Conservation (phyloP, 2,113 vertebrate species). For the Numida meleagris region DNA sequence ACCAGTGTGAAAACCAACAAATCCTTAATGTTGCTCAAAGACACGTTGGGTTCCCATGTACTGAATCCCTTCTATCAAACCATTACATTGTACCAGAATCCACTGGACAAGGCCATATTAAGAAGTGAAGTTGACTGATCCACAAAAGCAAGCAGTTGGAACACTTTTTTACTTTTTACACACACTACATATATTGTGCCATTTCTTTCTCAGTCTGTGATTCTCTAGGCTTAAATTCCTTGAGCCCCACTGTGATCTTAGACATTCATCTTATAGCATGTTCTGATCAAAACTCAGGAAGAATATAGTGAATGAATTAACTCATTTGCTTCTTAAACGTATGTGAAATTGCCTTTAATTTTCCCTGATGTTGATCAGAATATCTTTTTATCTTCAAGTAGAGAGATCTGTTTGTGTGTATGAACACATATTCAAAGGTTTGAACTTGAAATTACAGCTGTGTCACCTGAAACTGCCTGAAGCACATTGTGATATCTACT, state of each 20-base stretch:
- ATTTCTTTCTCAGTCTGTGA: not conserved
- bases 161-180: not conserved
- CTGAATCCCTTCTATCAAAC: not conserved
- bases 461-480: not conserved
- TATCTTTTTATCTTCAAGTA: not conserved
- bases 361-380: not conserved
- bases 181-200: rapidly evolving
- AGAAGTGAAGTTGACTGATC: not conserved
- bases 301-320: not conserved
- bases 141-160: not conserved
- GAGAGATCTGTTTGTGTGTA: not conserved
- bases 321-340: not conserved
- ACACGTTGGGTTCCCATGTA: not conserved
- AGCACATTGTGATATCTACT: not conserved
- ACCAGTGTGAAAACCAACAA: not conserved
- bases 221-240: not conserved
- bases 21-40: not conserved
- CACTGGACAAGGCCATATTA: not conserved
- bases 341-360: not conserved
- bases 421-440: not conserved
- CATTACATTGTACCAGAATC: not conserved
- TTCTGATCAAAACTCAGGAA: not conserved
- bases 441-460: not conserved
- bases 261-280: not conserved
- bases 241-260: not conserved